phyloP scores from a whole-genome alignment of 2,797 vertebrate species.

The Holocentrus rufus region DNA sequence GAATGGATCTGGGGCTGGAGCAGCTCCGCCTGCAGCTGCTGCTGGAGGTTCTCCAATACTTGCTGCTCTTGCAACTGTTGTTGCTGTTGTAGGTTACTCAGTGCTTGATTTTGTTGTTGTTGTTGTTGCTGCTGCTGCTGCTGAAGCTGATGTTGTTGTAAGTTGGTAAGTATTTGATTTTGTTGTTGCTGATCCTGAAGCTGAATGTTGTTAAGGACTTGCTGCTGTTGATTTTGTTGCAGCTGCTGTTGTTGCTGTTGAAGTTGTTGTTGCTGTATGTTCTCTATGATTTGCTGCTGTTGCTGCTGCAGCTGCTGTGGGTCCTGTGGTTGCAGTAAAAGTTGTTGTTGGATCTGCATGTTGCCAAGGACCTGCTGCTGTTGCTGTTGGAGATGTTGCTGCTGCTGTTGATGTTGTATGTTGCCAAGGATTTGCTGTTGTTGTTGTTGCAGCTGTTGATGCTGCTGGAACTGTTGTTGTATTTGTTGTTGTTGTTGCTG shows the following conservation, averaged over 20 bases:
- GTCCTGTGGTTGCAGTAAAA: constrained; percentile 73
- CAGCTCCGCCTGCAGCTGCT: constrained; percentile 90
- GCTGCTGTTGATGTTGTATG: constrained; percentile 68
- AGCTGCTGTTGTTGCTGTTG: constrained; percentile 54
- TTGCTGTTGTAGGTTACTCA: constrained; percentile 79
- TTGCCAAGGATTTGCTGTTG: constrained; percentile 75
- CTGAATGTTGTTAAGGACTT: constrained; percentile 82
- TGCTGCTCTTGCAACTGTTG: constrained; percentile 84
- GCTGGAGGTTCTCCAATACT: constrained; percentile 81
- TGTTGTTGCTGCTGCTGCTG: constrained; percentile 74
- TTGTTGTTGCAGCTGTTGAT: constrained; percentile 64
- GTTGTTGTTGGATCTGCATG: constrained; percentile 81
- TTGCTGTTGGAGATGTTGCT: constrained; percentile 69
- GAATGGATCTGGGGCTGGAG: constrained; percentile 87
- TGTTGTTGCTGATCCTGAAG: constrained; percentile 82
- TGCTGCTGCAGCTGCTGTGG: constrained; percentile 69
- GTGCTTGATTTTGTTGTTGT: constrained; percentile 74
- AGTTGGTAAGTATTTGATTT: constrained; percentile 79
- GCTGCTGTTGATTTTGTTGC: constrained; percentile 81
- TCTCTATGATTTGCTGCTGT: constrained; percentile 72
- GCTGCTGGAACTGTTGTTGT: constrained; percentile 49
- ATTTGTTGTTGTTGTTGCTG: constrained; percentile 67
- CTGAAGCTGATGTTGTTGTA: constrained; percentile 80
- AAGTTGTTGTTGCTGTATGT: constrained; percentile 73
- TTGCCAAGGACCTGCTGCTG: constrained; percentile 81